phyloP scores from a whole-genome alignment of 2,888 invertebrate genomes.

The Tortrix viridana region DNA sequence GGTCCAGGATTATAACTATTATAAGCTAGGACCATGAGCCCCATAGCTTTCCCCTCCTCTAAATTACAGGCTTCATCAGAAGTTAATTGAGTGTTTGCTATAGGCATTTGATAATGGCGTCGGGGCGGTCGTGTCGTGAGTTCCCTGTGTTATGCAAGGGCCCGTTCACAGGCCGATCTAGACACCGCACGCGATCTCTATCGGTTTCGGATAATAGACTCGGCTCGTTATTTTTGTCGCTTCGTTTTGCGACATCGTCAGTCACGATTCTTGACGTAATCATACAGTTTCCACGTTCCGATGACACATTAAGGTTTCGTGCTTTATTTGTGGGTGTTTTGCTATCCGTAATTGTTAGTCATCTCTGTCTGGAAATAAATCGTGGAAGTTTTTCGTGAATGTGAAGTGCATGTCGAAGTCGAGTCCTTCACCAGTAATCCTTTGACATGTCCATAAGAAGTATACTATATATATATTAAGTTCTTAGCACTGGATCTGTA shows the following conservation, averaged over 20 bases:
- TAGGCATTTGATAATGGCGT: constrained; percentile 57
- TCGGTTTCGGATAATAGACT: constrained; percentile 61
- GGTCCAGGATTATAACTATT: constrained; percentile 45
- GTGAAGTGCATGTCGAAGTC: not conserved
- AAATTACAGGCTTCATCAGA: constrained; percentile 60
- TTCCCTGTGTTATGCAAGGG: constrained; percentile 63
- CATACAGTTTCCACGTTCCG: constrained; percentile 59
- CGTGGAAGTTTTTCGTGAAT: constrained; percentile 6
- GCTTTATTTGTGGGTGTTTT: constrained; percentile 44
- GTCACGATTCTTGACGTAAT: constrained; percentile 69
- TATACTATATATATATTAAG: too few relatives aligned
- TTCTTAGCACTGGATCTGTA: too few relatives aligned
- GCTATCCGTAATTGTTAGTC: constrained; percentile 37
- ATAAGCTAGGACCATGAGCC: constrained; percentile 47
- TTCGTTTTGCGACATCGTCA: constrained; percentile 62
- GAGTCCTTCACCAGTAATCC: too few relatives aligned
- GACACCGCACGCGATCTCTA: constrained; percentile 55
- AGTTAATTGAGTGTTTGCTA: constrained; percentile 67
- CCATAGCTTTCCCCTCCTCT: constrained; percentile 53
- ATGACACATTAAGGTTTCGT: constrained; percentile 54
- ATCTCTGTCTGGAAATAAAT: constrained; percentile 16
- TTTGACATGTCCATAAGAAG: too few relatives aligned
- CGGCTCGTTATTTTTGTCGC: constrained; percentile 66
- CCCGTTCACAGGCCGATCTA: constrained; percentile 52
- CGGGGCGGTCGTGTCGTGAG: constrained; percentile 63